phyloP scores from a whole-genome alignment of 92 coral and sea anemone genomes.

The Epizoanthus stellaris region DNA sequence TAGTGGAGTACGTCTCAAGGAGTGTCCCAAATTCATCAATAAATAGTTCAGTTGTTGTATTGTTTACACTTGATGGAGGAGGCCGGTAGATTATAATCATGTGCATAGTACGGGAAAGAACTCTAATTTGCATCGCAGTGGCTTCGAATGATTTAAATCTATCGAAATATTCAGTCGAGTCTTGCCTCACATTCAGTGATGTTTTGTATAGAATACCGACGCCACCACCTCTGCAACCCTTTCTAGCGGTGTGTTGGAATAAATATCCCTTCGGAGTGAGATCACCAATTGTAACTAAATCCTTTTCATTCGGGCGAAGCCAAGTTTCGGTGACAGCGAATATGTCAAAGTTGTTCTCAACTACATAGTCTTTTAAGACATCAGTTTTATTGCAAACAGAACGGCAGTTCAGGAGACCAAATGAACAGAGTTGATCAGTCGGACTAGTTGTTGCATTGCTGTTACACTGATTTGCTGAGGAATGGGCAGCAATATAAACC shows the following conservation, averaged over 20 bases:
- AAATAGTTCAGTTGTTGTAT: constrained; percentile 16
- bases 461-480: neutral
- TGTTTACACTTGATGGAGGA: constrained; percentile 14
- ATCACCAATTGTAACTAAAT: neutral
- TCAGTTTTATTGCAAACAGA: no score
- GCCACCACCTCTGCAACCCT: no score
- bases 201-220: constrained; percentile 15
- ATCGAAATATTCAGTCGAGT: neutral
- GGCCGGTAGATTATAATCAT: constrained; percentile 16
- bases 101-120: constrained; percentile 8
- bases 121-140: constrained; percentile 2
- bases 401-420: no score
- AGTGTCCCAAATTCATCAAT: constrained; percentile 13
- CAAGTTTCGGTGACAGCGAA: neutral
- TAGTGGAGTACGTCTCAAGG: constrained; percentile 17
- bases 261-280: no score
- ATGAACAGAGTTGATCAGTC: no score
- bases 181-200: neutral
- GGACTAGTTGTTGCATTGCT: neutral
- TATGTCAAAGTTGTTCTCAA: no score
- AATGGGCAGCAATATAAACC: no score
- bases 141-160: constrained; percentile 11
- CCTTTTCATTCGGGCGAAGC: neutral
- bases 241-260: no score
- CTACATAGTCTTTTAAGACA: neutral